Conservation (phyloP, 35 echinoderm and acorn worm genomes). For the Anneissia japonica region DNA sequence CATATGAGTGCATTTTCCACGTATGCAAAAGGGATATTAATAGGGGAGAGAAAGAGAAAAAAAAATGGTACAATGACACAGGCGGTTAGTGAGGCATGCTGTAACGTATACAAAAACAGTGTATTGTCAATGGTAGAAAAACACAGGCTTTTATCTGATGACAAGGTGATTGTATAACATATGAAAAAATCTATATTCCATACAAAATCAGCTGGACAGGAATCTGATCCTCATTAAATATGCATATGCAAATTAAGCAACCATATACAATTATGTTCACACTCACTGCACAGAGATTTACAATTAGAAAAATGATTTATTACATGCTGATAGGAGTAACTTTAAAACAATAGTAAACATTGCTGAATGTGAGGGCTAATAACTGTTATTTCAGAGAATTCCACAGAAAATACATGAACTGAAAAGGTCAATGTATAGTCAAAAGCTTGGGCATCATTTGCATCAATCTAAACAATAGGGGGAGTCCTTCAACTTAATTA, state of each 20-base stretch:
- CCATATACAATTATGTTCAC: not conserved
- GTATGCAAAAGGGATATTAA: not conserved
- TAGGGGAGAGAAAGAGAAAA: not conserved
- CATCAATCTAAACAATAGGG: not conserved
- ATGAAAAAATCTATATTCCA: not conserved
- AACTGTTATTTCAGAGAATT: no score
- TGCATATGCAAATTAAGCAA: not conserved
- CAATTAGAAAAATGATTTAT: not conserved
- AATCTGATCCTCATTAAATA: not conserved
- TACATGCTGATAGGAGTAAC: not conserved
- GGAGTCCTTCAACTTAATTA: not conserved
- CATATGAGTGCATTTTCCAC: not conserved
- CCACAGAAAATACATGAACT: no score
- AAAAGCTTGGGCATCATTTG: not conserved
- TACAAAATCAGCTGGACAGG: not conserved
- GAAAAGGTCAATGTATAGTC: not conserved
- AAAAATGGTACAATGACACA: not conserved
- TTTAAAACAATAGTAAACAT: no score
- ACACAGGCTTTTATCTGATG: not conserved
- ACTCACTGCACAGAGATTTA: no score
- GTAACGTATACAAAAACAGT: no score
- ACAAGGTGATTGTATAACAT: not conserved
- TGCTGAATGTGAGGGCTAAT: no score
- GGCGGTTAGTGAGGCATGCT: not conserved
- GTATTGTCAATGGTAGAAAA: no score